phyloP scores from a whole-genome alignment of 2,888 invertebrate genomes.

The Heliconius charithonia region DNA sequence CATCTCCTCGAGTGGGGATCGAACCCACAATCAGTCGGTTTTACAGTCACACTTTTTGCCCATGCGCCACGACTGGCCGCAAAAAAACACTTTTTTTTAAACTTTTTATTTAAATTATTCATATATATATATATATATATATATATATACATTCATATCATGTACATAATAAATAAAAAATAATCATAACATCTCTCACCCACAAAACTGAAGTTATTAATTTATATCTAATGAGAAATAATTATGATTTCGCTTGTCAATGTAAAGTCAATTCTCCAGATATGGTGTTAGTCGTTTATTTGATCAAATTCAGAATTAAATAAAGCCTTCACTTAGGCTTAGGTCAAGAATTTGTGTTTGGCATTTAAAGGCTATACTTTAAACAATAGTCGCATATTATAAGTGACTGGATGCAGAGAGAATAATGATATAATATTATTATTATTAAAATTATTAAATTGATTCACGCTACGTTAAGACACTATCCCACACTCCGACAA shows the following conservation, averaged over 20 bases:
- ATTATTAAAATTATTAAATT: too few relatives aligned
- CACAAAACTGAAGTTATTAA: conserved; percentile 26
- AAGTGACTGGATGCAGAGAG: not conserved
- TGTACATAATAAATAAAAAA: too few relatives aligned
- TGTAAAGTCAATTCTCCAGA: conserved; percentile 14
- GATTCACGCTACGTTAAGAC: too few relatives aligned
- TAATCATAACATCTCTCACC: not conserved
- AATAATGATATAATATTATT: not conserved
- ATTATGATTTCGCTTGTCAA: conserved; percentile 30
- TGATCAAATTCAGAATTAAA: conserved; percentile 23
- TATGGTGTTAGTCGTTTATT: conserved; percentile 5
- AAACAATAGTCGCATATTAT: conserved; percentile 17
- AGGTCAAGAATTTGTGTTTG: conserved; percentile 25
- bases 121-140: too few relatives aligned
- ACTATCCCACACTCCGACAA: too few relatives aligned
- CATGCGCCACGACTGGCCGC: too few relatives aligned
- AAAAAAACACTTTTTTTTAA: too few relatives aligned
- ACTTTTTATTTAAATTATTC: too few relatives aligned
- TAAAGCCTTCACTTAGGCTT: conserved; percentile 28
- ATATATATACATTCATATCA: too few relatives aligned
- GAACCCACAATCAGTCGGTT: too few relatives aligned
- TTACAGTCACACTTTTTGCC: too few relatives aligned
- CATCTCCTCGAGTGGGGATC: too few relatives aligned
- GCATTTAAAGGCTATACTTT: conserved; percentile 19
- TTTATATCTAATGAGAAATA: conserved; percentile 24